Evolutionary conservation across 1,140 invertebrate species (phyloP).

Genomic region (Parapsyche elsis): DNA sequence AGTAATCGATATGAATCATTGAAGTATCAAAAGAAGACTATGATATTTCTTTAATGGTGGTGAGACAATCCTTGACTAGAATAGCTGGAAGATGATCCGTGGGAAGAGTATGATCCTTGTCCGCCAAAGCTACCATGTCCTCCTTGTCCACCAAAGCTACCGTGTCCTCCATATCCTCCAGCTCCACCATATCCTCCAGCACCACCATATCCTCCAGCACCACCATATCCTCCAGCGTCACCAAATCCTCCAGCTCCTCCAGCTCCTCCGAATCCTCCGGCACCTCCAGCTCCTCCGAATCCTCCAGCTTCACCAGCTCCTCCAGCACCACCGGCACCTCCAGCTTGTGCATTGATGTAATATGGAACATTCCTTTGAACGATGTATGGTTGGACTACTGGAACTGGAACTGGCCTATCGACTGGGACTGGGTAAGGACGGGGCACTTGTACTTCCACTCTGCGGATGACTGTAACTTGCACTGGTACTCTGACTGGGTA

Average conservation of each 20-base stretch:
- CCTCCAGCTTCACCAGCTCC: neutral
- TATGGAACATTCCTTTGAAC: constrained; percentile 57
- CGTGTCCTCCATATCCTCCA: neutral
- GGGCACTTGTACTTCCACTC: constrained; percentile 61
- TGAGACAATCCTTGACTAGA: too few relatives aligned
- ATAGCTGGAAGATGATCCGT: too few relatives aligned
- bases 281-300: constrained; percentile 41
- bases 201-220: constrained; percentile 26
- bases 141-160: neutral
- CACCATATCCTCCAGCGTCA: constrained; percentile 48
- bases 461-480: constrained; percentile 62
- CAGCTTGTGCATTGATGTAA: constrained; percentile 42
- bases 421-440: constrained; percentile 60
- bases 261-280: constrained; percentile 44
- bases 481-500: constrained; percentile 56
- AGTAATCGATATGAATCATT: too few relatives aligned
- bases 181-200: constrained; percentile 11
- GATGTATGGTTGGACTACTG: constrained; percentile 50
- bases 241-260: constrained; percentile 46
- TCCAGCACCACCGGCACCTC: neutral
- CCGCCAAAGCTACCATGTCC: neutral
- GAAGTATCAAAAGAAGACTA: too few relatives aligned
- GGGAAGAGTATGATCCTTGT: neutral
- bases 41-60: too few relatives aligned
- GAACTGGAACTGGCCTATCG: constrained; percentile 62